Percentiles rank a stretch among this genome's conserved stretches.
Conservation (phyloP, 2,797 vertebrate species). For the Crocidura indochinensis region DNA sequence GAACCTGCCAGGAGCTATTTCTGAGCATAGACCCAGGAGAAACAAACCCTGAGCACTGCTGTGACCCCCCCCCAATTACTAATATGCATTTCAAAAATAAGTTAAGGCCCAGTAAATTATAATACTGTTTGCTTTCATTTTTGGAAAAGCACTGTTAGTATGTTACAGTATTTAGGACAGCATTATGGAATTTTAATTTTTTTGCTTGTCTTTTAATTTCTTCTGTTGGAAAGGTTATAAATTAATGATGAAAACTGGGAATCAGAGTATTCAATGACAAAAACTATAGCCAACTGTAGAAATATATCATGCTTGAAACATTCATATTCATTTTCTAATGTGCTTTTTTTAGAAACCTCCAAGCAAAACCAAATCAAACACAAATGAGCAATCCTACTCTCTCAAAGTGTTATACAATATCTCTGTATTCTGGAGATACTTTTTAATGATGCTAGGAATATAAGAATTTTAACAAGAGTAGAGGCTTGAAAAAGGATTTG, state of each 20-base stretch:
- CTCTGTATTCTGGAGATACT: not conserved
- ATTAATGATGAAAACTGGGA: too few species aligned
- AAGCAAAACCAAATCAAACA: not conserved
- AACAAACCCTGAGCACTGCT: too few species aligned
- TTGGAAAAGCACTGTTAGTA: not conserved
- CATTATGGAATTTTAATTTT: not conserved
- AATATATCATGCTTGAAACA: not conserved
- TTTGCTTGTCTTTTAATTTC: not conserved
- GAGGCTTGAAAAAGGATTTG: not conserved
- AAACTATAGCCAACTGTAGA: not conserved
- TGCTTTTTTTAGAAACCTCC: not conserved
- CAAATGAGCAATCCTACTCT: not conserved
- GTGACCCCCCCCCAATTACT: too few species aligned
- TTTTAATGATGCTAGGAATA: slow-evolving; percentile 31
- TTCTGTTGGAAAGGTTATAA: not conserved
- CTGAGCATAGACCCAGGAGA: too few species aligned
- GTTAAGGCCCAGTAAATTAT: not conserved
- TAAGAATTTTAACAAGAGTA: slow-evolving; percentile 17
- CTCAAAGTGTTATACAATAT: not conserved
- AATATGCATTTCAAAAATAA: not conserved
- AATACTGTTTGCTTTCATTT: not conserved
- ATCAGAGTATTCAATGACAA: not conserved
- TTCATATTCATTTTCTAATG: slow-evolving; percentile 11
- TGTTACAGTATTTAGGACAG: not conserved
- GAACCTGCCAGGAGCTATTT: too few species aligned